Percentiles rank a stretch among this genome's conserved stretches.
phyloP scores from a whole-genome alignment of 2,797 vertebrate genomes.

The Anolis apletophallus region DNA sequence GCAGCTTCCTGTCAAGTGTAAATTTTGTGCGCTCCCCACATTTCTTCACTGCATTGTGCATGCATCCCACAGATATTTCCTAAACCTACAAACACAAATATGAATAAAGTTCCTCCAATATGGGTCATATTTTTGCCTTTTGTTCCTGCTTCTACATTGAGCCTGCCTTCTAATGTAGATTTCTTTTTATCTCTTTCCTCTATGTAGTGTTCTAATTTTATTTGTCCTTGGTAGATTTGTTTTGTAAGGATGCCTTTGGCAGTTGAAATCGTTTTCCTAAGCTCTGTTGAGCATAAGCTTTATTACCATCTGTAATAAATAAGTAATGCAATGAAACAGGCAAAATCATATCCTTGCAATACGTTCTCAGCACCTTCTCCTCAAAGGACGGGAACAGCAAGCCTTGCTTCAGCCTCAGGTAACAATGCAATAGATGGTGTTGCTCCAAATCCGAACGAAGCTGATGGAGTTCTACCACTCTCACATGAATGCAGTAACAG shows the following conservation, averaged over 20 bases:
- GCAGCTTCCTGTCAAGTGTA: not conserved
- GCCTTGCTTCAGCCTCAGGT: constrained; percentile 23
- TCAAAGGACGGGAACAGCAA: constrained; percentile 25
- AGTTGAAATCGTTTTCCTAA: constrained; percentile 51
- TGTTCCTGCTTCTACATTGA: no score
- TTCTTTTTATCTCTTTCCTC: not conserved
- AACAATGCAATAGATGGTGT: constrained; percentile 30
- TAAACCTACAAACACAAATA: constrained; percentile 9
- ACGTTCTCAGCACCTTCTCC: constrained; percentile 25
- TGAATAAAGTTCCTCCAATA: not conserved
- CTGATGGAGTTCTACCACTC: not conserved
- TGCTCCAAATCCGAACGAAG: constrained; percentile 26
- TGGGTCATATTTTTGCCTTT: not conserved
- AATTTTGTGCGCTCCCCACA: not conserved
- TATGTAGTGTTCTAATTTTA: constrained; percentile 28
- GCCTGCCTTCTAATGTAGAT: not conserved
- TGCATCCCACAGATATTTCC: not conserved
- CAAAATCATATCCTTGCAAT: constrained; percentile 20
- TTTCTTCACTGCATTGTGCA: not conserved
- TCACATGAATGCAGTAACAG: constrained; percentile 10
- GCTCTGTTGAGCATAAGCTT: constrained; percentile 37
- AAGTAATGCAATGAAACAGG: constrained; percentile 47
- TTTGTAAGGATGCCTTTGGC: constrained; percentile 29
- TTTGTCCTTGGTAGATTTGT: constrained; percentile 30
- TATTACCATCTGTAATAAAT: constrained; percentile 53